phyloP scores from a whole-genome alignment of 2,113 vertebrate species.

The Brachypteracias leptosomus region DNA sequence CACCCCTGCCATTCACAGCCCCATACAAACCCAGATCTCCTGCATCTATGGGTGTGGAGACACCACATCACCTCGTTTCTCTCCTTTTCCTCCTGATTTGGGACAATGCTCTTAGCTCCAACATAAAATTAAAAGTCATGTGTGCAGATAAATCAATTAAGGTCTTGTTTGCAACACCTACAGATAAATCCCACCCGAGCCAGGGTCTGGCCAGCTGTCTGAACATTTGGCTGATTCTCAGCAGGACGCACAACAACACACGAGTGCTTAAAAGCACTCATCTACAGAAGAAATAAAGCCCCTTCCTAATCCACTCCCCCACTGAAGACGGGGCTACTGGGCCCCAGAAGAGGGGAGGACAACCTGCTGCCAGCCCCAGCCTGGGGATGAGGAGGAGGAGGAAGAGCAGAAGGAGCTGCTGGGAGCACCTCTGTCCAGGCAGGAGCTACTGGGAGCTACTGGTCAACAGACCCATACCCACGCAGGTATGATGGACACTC shows the following conservation, averaged over 20 bases:
- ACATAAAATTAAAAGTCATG: slow-evolving; percentile 25
- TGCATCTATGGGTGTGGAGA: fast-evolving
- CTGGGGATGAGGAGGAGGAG: neutral
- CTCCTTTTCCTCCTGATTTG: neutral
- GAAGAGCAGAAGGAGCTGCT: neutral
- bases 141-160: slow-evolving; percentile 38
- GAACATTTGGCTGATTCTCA: slow-evolving; percentile 35
- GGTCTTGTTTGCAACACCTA: slow-evolving; percentile 53
- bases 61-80: fast-evolving
- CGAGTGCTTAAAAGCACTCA: neutral
- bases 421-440: neutral
- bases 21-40: neutral
- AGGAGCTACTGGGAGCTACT: fast-evolving
- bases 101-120: neutral
- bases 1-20: fast-evolving
- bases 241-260: slow-evolving; percentile 32
- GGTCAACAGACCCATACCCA: fast-evolving
- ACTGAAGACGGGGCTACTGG: neutral
- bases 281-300: slow-evolving; percentile 6
- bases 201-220: neutral
- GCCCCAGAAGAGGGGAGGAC: neutral
- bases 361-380: neutral
- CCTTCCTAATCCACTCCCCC: slow-evolving; percentile 32
- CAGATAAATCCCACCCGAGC: neutral
- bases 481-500: fast-evolving